These are phyloP conservation scores for Lutraria rhynchaena DNA, from an alignment of 1,140 invertebrate genomes.

Conservation along the genomic window DNA sequence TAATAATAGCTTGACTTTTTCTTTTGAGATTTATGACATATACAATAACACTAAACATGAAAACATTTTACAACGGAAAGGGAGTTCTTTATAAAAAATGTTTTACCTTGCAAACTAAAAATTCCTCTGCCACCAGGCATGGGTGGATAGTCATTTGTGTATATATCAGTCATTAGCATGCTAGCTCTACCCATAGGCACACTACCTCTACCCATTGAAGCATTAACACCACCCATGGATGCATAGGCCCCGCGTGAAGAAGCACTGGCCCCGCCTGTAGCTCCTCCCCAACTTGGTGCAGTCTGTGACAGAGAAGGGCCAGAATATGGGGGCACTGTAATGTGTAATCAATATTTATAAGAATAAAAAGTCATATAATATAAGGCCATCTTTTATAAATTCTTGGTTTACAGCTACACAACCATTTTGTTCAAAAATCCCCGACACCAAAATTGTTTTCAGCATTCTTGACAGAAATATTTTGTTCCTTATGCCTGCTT, in stretches of 20 bases:
- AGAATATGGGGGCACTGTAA: neutral
- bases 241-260: neutral
- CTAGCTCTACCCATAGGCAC: neutral
- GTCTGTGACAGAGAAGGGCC: too few relatives aligned
- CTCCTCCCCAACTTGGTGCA: neutral
- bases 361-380: too few relatives aligned
- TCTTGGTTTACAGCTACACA: too few relatives aligned
- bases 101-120: slow-evolving; percentile 32
- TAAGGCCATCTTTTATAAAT: too few relatives aligned
- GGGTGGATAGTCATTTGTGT: slow-evolving; percentile 20
- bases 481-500: too few relatives aligned
- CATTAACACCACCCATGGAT: slow-evolving; percentile 19
- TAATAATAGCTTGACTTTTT: too few relatives aligned
- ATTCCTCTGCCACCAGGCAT: slow-evolving; percentile 34
- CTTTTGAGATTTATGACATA: too few relatives aligned
- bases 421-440: too few relatives aligned
- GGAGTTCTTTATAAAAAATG: neutral
- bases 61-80: neutral
- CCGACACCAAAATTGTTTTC: too few relatives aligned
- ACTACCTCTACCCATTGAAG: neutral
- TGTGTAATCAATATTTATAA: too few relatives aligned
- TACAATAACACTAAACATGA: neutral
- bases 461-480: too few relatives aligned
- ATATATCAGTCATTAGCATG: neutral
- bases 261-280: too few relatives aligned